Conservation (phyloP, 2,113 vertebrate species). For the Burhinus oedicnemus region DNA sequence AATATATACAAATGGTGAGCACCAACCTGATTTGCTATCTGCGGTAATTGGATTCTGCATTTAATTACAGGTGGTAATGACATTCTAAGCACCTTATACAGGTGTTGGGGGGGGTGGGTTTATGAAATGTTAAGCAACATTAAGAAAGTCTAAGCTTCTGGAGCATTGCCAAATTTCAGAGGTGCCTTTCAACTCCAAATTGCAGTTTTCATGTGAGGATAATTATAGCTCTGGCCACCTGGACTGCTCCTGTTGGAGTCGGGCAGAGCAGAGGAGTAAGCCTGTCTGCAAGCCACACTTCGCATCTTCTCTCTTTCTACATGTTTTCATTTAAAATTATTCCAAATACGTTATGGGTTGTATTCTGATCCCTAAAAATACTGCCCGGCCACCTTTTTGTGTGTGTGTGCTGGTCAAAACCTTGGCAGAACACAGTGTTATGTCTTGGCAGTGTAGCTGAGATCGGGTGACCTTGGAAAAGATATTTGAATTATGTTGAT, state of each 20-base stretch:
- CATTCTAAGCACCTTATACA: constrained; percentile 79
- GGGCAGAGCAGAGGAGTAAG: background rate
- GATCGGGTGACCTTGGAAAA: constrained; percentile 42
- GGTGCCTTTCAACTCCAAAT: constrained; percentile 74
- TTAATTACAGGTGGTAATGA: constrained; percentile 80
- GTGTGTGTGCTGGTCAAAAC: background rate
- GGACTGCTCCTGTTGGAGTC: constrained; percentile 33
- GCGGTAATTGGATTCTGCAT: constrained; percentile 71
- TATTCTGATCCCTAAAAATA: background rate
- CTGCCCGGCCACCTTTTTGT: background rate
- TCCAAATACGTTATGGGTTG: background rate
- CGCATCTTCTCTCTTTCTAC: background rate
- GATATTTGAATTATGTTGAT: constrained; percentile 13
- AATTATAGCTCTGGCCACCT: constrained; percentile 69
- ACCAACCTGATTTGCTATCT: constrained; percentile 64
- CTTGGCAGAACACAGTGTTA: background rate
- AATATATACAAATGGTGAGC: constrained; percentile 51
- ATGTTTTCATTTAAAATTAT: constrained; percentile 3
- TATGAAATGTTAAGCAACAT: constrained; percentile 65
- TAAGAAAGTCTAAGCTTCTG: constrained; percentile 69
- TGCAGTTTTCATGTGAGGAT: constrained; percentile 59
- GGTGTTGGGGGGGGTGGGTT: constrained; percentile 55
- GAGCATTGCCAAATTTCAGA: constrained; percentile 63
- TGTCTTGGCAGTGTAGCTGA: background rate
- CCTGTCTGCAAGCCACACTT: background rate